phyloP scores from a whole-genome alignment of 2,888 invertebrate species.

The Hemicrepidius hirtus region DNA sequence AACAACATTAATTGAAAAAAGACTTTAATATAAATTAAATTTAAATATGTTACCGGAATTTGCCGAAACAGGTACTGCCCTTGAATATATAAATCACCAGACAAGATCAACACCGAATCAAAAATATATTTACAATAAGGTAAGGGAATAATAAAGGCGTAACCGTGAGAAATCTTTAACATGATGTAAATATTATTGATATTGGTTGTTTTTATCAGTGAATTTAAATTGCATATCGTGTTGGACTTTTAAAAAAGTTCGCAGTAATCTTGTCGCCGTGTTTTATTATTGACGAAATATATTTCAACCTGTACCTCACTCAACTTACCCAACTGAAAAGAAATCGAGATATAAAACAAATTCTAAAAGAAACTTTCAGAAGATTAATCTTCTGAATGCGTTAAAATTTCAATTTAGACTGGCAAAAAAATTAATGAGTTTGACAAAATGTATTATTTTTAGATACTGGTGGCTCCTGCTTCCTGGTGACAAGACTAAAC shows the following conservation, averaged over 20 bases:
- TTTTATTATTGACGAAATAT: no score
- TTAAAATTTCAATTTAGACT: no score
- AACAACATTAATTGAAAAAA: no score
- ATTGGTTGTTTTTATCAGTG: no score
- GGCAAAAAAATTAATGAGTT: background rate
- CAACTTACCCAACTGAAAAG: no score
- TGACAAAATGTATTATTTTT: no score
- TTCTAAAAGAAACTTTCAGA: no score
- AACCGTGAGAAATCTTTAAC: conserved; percentile 2
- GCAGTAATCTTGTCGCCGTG: background rate
- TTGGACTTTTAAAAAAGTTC: background rate
- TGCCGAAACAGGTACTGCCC: conserved; percentile 1
- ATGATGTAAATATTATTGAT: conserved; percentile 17
- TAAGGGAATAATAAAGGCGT: conserved; percentile 12
- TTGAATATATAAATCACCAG: conserved; percentile 1
- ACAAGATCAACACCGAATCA: conserved; percentile 7
- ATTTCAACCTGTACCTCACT: no score
- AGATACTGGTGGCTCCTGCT: background rate
- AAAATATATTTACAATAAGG: background rate
- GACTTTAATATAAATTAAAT: no score
- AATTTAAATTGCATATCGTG: conserved; percentile 23
- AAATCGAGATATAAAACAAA: no score
- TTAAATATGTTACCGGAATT: no score
- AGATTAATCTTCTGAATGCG: no score
- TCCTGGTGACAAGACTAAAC: conserved; percentile 41